Evolutionary conservation across 2,797 vertebrate species (phyloP), one percentile per base, ranked within the genome.

Genomic region (Pogoniulus pusillus): DNA sequence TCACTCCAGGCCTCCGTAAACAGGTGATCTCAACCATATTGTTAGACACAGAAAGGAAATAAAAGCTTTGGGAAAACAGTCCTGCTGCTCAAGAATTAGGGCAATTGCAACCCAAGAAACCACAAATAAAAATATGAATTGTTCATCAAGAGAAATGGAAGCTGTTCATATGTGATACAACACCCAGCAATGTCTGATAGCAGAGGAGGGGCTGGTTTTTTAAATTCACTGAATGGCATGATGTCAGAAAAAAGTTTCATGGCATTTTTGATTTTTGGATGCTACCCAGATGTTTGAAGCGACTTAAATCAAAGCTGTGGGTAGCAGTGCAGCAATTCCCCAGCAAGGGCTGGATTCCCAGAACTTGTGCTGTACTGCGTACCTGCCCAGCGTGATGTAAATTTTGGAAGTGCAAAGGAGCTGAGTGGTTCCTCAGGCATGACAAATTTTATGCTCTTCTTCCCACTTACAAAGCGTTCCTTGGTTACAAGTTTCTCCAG

Each of bases 401-500:
- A 85, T 89, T 89, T 83, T 59, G 64, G 90, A 68, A 84, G 43
- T 57, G 4, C 22, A n/a, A 66, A 70, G 34, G 66, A 79, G 77
- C 13, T 6, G 53, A 53, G 66, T 66, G 85, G 29, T 37, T 95
- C 87, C 66, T 96, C 94, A 92, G 82, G 93, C 91, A 37, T 93
- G 71, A 93, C 80, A 34, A 78, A 90, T 90, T 91, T 32, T 10
- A 17, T 4, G 9, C 57, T 72, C 45, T 59, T 59, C 59, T 75
- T 82, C 37, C 22, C 0, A 0, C 49, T 87, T 17, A 19, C 37
- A 7, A 27, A 79, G n/a, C 0, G 4, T 87, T 95, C 93, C 87
- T 91, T 70, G 60, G 80, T 82, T 91, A 86, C 90, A 83, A 32
- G 85, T 76, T 91, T 35, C 95, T 95, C 93, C 60, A 84, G 95